Conservation (phyloP, 2,797 vertebrate genomes). For the Pantherophis vulpinus region DNA sequence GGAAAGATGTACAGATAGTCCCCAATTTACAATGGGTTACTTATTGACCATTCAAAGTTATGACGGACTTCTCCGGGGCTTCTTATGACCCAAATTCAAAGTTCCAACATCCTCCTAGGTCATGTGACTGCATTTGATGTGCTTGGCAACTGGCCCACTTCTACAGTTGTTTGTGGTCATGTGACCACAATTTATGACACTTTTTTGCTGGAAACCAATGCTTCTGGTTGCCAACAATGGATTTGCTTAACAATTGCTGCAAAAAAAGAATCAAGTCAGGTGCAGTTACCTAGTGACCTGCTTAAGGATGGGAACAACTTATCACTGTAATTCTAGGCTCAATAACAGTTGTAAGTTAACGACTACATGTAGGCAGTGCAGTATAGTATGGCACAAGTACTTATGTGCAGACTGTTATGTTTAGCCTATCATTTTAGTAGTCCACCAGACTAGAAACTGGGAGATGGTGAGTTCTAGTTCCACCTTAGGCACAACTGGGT, state of each 20-base stretch:
- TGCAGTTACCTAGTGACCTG: not conserved
- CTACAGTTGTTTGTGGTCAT: not conserved
- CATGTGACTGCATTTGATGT: not conserved
- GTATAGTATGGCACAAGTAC: not conserved
- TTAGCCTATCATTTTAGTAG: not conserved
- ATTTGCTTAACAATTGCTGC: not conserved
- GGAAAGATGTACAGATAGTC: not conserved
- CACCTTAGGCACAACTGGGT: not conserved
- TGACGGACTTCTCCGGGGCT: not conserved
- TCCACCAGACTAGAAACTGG: not conserved
- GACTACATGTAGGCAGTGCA: not conserved
- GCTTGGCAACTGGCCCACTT: not conserved
- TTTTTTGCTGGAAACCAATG: not conserved
- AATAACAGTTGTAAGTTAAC: not conserved
- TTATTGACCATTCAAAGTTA: not conserved
- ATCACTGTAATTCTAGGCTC: not conserved
- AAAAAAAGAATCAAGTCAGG: not conserved
- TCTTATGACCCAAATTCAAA: not conserved
- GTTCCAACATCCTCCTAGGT: not conserved
- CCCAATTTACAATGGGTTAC: not conserved
- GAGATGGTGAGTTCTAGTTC: not conserved
- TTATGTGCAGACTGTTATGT: not conserved
- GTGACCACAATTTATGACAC: not conserved
- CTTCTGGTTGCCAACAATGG: not conserved
- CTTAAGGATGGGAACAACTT: not conserved